Conservation (phyloP, 1,140 invertebrate species). For the Atta colombica region DNA sequence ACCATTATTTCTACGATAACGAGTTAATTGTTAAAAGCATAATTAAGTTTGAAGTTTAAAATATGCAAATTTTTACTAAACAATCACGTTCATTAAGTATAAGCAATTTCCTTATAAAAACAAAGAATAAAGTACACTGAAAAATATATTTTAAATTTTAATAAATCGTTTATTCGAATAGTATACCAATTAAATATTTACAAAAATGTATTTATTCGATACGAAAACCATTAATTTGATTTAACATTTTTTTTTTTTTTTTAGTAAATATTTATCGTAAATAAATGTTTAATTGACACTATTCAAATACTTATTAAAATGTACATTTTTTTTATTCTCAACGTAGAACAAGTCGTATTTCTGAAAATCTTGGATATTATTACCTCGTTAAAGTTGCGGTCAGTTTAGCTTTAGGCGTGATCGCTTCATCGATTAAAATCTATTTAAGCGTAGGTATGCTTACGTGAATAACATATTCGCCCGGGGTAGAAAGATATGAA, state of each 20-base stretch:
- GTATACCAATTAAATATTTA: too few species aligned
- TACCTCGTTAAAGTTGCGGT: slow-evolving; percentile 37
- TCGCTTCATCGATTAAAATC: slow-evolving; percentile 61
- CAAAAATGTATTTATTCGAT: too few species aligned
- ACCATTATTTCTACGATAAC: slow-evolving; percentile 7
- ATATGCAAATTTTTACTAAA: slow-evolving; percentile 1
- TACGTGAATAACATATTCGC: slow-evolving; percentile 41
- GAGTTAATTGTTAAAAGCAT: slow-evolving; percentile 9
- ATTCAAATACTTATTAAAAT: too few species aligned
- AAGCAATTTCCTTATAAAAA: not conserved
- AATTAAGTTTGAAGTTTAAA: slow-evolving; percentile 26
- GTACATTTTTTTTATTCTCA: too few species aligned
- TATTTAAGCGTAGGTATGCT: slow-evolving; percentile 26
- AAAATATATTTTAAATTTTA: too few species aligned
- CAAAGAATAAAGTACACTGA: not conserved
- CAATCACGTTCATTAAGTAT: not conserved
- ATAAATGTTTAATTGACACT: too few species aligned
- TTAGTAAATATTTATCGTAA: too few species aligned
- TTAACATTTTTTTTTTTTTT: too few species aligned
- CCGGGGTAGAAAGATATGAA: slow-evolving; percentile 48
- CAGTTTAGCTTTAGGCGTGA: slow-evolving; percentile 31
- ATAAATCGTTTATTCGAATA: too few species aligned
- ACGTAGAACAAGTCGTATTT: not conserved
- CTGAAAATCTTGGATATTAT: slow-evolving; percentile 36
- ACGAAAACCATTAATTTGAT: too few species aligned